These are phyloP conservation scores for Marronus borbonicus DNA, from an alignment of 2,888 invertebrate species.

Conservation along the genomic window DNA sequence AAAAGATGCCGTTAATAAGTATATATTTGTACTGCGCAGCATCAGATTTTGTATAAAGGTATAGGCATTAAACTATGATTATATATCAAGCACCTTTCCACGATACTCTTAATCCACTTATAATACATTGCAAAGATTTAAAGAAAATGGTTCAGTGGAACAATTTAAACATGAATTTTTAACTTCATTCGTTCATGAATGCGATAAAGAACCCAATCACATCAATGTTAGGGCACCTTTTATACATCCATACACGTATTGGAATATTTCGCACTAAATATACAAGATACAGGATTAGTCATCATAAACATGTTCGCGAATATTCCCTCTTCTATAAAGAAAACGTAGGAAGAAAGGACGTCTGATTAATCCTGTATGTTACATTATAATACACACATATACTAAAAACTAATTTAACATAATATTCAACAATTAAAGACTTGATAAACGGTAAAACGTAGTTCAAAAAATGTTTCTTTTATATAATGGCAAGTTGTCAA, in stretches of 20 bases:
- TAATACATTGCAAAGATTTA: background rate
- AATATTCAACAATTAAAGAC: slow-evolving; percentile 39
- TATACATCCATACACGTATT: slow-evolving; percentile 18
- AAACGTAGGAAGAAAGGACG: background rate
- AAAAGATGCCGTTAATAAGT: slow-evolving; percentile 5
- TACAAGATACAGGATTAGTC: slow-evolving; percentile 30
- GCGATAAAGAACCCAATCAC: slow-evolving; percentile 8
- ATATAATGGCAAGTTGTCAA: slow-evolving; percentile 22
- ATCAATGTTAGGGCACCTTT: slow-evolving; percentile 39
- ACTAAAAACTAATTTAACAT: background rate
- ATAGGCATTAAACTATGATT: background rate
- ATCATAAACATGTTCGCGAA: background rate
- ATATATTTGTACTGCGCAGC: background rate
- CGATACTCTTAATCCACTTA: background rate
- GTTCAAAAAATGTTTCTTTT: slow-evolving; percentile 14
- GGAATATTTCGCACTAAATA: slow-evolving; percentile 34
- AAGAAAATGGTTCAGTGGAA: slow-evolving; percentile 52
- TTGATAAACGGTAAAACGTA: background rate
- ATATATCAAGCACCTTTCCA: slow-evolving; percentile 40
- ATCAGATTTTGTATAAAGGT: background rate
- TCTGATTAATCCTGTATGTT: slow-evolving; percentile 1
- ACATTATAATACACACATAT: background rate
- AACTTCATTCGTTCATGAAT: background rate
- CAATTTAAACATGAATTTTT: slow-evolving; percentile 41
- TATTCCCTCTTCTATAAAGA: background rate